Percentiles rank a stretch among this genome's conserved stretches.
These are phyloP conservation scores for Lordiphosa andalusiaca DNA, from an alignment of 2,888 invertebrate genomes.

Conservation along the genomic window DNA sequence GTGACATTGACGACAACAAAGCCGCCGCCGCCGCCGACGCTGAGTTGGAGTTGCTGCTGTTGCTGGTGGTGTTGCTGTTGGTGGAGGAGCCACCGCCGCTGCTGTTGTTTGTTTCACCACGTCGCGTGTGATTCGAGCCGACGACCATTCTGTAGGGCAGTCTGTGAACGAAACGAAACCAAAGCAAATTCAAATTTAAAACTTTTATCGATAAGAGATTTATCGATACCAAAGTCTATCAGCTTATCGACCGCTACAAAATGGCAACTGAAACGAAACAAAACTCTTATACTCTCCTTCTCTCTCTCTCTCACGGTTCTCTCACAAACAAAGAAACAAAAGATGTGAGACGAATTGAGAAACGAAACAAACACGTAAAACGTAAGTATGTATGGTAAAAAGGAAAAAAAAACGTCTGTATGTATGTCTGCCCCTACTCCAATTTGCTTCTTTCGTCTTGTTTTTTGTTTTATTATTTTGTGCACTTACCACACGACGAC, in stretches of 20 bases:
- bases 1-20: slow-evolving; percentile 52
- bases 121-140: slow-evolving; percentile 79
- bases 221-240: no score
- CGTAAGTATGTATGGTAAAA: slow-evolving; percentile 3
- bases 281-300: slow-evolving; percentile 11
- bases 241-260: background rate
- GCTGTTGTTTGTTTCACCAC: slow-evolving; percentile 70
- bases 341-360: slow-evolving; percentile 10
- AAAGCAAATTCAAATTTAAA: background rate
- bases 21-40: slow-evolving; percentile 43
- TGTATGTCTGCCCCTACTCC: background rate
- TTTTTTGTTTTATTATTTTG: background rate
- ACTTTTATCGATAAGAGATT: no score
- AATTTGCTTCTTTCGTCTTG: background rate
- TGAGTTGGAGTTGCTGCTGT: slow-evolving; percentile 56
- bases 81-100: slow-evolving; percentile 29
- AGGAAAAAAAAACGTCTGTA: background rate
- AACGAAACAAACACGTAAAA: slow-evolving; percentile 7
- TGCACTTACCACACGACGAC: slow-evolving; percentile 42
- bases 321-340: slow-evolving; percentile 15
- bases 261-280: slow-evolving; percentile 13
- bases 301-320: slow-evolving; percentile 7
- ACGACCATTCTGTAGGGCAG: slow-evolving; percentile 78
- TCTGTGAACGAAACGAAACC: slow-evolving; percentile 36
- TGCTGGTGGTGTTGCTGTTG: slow-evolving; percentile 30